These are phyloP conservation scores for Passer domesticus DNA, from an alignment of 2,113 vertebrate species.

Conservation along the genomic window DNA sequence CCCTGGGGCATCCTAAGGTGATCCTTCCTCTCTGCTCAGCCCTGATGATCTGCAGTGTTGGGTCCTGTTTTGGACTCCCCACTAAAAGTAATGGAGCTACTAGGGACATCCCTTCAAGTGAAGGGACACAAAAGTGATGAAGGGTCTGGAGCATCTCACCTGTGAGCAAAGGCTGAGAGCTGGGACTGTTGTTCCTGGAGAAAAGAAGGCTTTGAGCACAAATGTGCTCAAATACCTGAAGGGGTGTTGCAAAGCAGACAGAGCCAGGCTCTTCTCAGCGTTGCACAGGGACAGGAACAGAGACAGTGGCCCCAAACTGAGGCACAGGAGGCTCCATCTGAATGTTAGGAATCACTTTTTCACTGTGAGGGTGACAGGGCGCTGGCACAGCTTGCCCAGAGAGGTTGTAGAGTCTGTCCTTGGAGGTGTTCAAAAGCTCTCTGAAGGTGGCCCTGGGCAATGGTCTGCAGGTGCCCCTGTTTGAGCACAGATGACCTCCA, in stretches of 20 bases:
- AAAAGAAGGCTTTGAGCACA: neutral
- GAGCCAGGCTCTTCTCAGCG: neutral
- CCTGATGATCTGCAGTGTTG: neutral
- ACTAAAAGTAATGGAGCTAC: neutral
- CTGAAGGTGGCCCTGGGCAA: neutral
- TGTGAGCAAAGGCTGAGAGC: neutral
- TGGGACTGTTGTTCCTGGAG: neutral
- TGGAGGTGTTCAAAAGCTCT: neutral
- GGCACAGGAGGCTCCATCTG: neutral
- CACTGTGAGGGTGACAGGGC: neutral
- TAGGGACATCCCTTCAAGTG: too few relatives aligned
- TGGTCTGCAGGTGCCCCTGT: neutral
- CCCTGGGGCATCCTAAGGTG: neutral
- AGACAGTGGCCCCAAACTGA: neutral
- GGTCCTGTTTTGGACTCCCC: neutral
- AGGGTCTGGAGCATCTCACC: neutral
- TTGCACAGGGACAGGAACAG: neutral
- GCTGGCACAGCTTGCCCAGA: neutral
- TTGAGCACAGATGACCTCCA: neutral
- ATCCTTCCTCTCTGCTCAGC: neutral
- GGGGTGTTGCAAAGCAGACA: neutral
- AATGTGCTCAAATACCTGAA: neutral
- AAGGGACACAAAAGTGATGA: neutral
- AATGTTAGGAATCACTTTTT: neutral
- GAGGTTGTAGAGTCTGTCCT: neutral